Base-by-base conservation (phyloP, 2,797 vertebrate species). In the Chaenodraco wilsoni region DNA sequence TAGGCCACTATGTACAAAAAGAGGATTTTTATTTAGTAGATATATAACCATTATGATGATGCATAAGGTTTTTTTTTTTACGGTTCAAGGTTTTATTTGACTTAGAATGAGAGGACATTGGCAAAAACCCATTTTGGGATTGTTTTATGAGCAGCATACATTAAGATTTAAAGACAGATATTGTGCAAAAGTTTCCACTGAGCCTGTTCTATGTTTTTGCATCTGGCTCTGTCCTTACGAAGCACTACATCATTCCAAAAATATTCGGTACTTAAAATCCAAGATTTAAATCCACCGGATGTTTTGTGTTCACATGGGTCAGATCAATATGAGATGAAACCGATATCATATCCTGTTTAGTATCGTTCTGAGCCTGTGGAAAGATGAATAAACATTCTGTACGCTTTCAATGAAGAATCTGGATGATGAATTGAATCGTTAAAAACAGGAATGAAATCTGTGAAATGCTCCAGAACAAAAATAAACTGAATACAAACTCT, bases 181-280 rank as follows among this genome's bases (percentile, higher is more conserved):
- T 45, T 79, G 74, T 83, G 80, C 69, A 74, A 75, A 41, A 67
- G 23, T 84, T 88, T 84, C 84, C 85, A 84, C 70, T 44, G 44
- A 72, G 69, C 27, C 55, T 70, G 40, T 27, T 73, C 61, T 71
- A 6, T 69, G 41, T 69, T 82, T 79, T 43, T 65, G 41, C 61
- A 55, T 66, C 50, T 82, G 69, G 70, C 73, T 65, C 41, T 50
- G 57, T 17, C 33, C 33, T 67, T 65, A 51, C 21, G 49, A 40
- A 49, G 48, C 4, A 1, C 16, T 65, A 21, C 67, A 68, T 79
- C 62, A 69, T 72, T 41, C 43, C 16, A 61, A 48, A 48, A 60
- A 81, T 65, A 75, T 82, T 61, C 78, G 49, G 51, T 74, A 52
- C 57, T 45, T 61, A 48, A 15, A 21, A 37, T 69, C 44, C 45